Evolutionary conservation across 2,797 vertebrate genomes (phyloP), one percentile per base, ranked within the genome.

Genomic region (Knipowitschia caucasica): DNA sequence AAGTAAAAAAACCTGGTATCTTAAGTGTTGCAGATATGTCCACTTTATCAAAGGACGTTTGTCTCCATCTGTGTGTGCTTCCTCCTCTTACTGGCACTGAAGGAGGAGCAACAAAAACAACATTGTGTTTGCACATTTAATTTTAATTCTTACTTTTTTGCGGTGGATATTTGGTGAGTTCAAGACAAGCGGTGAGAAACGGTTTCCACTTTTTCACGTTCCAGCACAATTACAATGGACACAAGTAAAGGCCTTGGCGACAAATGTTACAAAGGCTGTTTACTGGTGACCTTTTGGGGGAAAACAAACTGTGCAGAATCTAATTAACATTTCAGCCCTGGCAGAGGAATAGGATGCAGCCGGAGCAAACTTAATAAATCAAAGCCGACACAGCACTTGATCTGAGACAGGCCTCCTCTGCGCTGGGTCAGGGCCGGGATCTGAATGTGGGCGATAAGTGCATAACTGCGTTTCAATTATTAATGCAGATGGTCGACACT

Each of bases 251-350:
- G 18, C 8, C 17, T 58, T 7, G 27, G 51, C 49, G 39, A 43
- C 34, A 51, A 30, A 42, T 57, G 47, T 34, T 50, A 50, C 24
- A 42, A 56, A 59, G 65, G 52, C 34, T 46, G 47, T 59, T 73
- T 57, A 44, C 53, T 53, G 53, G 30, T 80, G 67, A 78, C 67
- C 68, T 78, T 75, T 75, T 36, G 47, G 46, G 46, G 21, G 26
- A 53, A 53, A 72, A 49, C 42, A 58, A 52, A 57, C 43, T 56
- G 4, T 14, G 5, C 49, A 35, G 50, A 55, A 23, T 24, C 25
- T 61, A 39, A 62, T 64, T 43, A 59, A 53, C 27, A 57, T 49
- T 54, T 52, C 4, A 34, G 38, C 55, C 7, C 31, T 50, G 10
- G 33, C 42, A 52, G 33, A 47, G 23, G 53, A 63, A 62, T 0